A percentile compares a stretch with the other conserved stretches of the same genome.
phyloP scores from a whole-genome alignment of 2,797 vertebrate genomes.

The Botia almorhae region DNA sequence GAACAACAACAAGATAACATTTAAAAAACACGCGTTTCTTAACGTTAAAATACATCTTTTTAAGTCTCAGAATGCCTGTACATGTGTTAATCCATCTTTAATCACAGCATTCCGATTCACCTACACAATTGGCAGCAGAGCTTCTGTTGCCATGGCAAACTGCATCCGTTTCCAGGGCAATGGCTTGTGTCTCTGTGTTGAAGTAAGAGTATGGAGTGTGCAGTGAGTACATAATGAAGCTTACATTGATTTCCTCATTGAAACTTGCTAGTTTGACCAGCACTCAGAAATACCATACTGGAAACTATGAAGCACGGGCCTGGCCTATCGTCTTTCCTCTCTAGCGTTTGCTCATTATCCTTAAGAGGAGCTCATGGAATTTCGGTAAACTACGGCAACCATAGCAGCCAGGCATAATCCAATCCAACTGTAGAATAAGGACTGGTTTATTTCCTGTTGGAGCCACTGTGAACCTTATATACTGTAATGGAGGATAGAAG shows the following conservation, averaged over 20 bases:
- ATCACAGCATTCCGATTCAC: constrained; percentile 55
- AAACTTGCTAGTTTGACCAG: not conserved
- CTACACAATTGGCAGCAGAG: constrained; percentile 53
- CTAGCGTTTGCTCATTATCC: not conserved
- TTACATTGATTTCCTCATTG: not conserved
- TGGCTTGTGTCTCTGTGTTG: constrained; percentile 54
- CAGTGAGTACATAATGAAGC: constrained; percentile 51
- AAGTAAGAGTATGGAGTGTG: constrained; percentile 53
- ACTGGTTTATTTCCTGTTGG: not conserved
- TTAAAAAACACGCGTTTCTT: not conserved
- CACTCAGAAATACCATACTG: not conserved
- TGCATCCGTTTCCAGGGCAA: constrained; percentile 61
- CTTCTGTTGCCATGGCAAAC: constrained; percentile 64
- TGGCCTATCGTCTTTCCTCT: not conserved
- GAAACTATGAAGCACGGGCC: not conserved
- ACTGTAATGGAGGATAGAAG: constrained; percentile 24
- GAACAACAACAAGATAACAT: not conserved
- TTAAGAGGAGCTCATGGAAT: not conserved
- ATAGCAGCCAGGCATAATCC: no score
- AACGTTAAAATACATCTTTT: not conserved
- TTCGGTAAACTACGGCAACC: constrained; percentile 11
- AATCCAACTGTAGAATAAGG: no score
- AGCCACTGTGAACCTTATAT: not conserved
- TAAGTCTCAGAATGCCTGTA: constrained; percentile 28
- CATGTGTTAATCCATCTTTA: constrained; percentile 51